phyloP scores from a whole-genome alignment of 2,113 vertebrate species.

The Brienomyrus longianalis region DNA sequence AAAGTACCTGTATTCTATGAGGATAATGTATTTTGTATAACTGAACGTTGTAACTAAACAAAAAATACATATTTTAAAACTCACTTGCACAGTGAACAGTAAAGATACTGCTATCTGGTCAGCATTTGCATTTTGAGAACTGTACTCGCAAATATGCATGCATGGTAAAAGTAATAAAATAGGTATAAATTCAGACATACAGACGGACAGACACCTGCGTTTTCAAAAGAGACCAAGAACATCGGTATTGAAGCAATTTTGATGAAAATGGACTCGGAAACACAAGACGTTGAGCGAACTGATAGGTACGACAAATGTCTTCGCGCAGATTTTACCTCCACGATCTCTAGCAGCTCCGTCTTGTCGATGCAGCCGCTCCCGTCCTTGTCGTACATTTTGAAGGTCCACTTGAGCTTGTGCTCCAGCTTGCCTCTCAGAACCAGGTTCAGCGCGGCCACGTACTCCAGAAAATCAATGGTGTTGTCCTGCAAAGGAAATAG shows the following conservation, averaged over 20 bases:
- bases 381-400: slow-evolving; percentile 94
- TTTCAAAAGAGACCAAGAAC: not conserved
- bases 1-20: too few species aligned
- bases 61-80: too few species aligned
- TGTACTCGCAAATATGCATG: too few species aligned
- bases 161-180: too few species aligned
- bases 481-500: slow-evolving; percentile 67
- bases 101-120: too few species aligned
- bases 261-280: not conserved
- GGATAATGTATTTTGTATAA: too few species aligned
- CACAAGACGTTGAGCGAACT: not conserved
- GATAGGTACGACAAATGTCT: not conserved
- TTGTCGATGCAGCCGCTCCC: slow-evolving; percentile 89
- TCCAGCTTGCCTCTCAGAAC: slow-evolving; percentile 87
- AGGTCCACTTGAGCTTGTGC: slow-evolving; percentile 92
- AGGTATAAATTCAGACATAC: too few species aligned
- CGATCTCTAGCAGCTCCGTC: slow-evolving; percentile 84
- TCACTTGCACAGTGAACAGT: too few species aligned
- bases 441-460: slow-evolving; percentile 86
- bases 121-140: too few species aligned
- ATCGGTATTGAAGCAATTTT: not conserved
- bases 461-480: slow-evolving; percentile 93
- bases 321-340: slow-evolving; percentile 66
- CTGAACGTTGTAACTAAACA: too few species aligned
- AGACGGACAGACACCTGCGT: too few species aligned